phyloP scores from a whole-genome alignment of 2,888 invertebrate genomes.

The Nudaria mundana region DNA sequence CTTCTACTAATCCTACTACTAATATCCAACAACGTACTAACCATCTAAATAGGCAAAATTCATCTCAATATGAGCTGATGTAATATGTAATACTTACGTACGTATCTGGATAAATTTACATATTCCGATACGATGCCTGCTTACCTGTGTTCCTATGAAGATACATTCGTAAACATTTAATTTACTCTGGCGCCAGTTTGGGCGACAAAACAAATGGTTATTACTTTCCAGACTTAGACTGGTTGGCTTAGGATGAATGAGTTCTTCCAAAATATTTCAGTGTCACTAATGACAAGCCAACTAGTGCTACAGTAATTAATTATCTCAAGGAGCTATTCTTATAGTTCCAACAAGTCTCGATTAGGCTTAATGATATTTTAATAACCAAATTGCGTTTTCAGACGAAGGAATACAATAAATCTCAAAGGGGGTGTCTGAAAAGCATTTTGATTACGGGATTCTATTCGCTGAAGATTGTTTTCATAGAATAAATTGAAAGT shows the following conservation, averaged over 20 bases:
- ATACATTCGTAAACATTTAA: slow-evolving; percentile 29
- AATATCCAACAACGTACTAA: too few relatives aligned
- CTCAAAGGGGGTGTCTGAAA: slow-evolving; percentile 2
- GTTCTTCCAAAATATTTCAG: slow-evolving; percentile 25
- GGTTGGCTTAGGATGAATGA: slow-evolving; percentile 30
- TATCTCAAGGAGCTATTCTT: slow-evolving; percentile 11
- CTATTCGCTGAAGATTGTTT: slow-evolving; percentile 1
- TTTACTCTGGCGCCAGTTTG: slow-evolving; percentile 40
- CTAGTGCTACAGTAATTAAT: slow-evolving; percentile 11
- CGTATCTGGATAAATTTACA: slow-evolving; percentile 13
- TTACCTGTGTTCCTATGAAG: slow-evolving; percentile 16
- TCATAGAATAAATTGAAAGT: neutral
- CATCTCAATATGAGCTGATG: too few relatives aligned
- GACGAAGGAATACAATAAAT: slow-evolving; percentile 1
- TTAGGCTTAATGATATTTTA: slow-evolving; percentile 11
- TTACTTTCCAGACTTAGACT: slow-evolving; percentile 31
- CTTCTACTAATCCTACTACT: too few relatives aligned
- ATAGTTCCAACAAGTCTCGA: slow-evolving; percentile 3
- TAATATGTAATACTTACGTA: slow-evolving; percentile 2
- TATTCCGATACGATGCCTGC: slow-evolving; percentile 17
- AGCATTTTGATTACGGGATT: neutral
- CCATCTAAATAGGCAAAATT: too few relatives aligned
- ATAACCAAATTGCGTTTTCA: slow-evolving; percentile 7
- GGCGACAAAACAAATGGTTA: slow-evolving; percentile 47
- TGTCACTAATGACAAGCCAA: slow-evolving; percentile 20